A percentile compares a stretch with the other conserved stretches of the same genome.
phyloP scores from a whole-genome alignment of 2,888 invertebrate species.

The Eulithis prunata region DNA sequence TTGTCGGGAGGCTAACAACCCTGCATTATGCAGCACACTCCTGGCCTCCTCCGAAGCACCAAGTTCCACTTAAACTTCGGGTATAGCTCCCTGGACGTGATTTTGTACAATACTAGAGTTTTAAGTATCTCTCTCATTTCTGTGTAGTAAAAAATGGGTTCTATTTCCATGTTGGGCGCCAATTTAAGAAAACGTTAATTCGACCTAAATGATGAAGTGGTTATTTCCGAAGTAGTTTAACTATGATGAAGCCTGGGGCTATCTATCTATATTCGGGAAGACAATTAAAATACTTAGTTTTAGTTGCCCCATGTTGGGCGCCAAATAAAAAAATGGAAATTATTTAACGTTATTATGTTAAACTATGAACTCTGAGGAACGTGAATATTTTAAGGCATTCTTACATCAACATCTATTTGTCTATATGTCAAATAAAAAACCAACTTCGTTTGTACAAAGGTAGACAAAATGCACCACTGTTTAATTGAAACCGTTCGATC shows the following conservation, averaged over 20 bases:
- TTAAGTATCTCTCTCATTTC: slow-evolving; percentile 6
- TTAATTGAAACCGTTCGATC: slow-evolving; percentile 30
- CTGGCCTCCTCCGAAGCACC: slow-evolving; percentile 23
- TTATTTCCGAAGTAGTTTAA: background rate
- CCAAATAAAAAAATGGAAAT: too few relatives aligned
- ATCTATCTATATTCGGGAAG: too few relatives aligned
- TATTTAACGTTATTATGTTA: too few relatives aligned
- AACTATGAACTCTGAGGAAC: too few relatives aligned
- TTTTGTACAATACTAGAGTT: slow-evolving; percentile 6
- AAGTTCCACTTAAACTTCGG: slow-evolving; percentile 30
- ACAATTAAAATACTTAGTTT: too few relatives aligned
- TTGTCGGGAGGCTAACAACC: slow-evolving; percentile 39
- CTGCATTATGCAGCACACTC: slow-evolving; percentile 42
- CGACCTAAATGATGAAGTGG: background rate
- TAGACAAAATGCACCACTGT: slow-evolving; percentile 25
- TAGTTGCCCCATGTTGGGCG: too few relatives aligned
- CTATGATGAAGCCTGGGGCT: background rate
- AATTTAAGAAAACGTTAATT: slow-evolving; percentile 2
- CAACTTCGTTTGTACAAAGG: slow-evolving; percentile 15
- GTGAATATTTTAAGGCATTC: too few relatives aligned
- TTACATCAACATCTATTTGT: too few relatives aligned
- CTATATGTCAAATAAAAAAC: slow-evolving; percentile 19
- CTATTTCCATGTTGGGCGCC: slow-evolving; percentile 23
- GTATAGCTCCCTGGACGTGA: slow-evolving; percentile 22
- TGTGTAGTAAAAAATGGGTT: slow-evolving; percentile 3